Conservation (phyloP, 2,113 vertebrate genomes). For the Sinocyclocheilus rhinocerous region DNA sequence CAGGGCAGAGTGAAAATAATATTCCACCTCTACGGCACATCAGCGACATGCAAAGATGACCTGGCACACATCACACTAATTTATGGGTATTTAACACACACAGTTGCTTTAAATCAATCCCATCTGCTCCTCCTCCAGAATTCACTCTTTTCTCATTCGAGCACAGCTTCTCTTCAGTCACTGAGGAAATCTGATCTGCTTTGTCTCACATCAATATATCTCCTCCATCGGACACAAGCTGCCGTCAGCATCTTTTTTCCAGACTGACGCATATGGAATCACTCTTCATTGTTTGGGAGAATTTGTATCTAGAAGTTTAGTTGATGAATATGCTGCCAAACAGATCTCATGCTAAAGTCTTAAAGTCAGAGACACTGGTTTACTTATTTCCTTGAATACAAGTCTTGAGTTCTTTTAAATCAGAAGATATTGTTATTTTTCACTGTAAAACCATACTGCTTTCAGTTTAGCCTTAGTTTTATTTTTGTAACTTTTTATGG, state of each 20-base stretch:
- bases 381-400: not conserved
- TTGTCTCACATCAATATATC: constrained; percentile 20
- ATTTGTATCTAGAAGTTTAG: not conserved
- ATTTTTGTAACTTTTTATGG: not conserved
- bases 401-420: not conserved
- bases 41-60: not conserved
- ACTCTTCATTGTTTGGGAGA: not conserved
- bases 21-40: not conserved
- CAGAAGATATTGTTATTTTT: not conserved
- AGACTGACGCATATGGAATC: not conserved
- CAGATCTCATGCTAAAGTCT: not conserved
- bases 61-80: not conserved
- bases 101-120: constrained; percentile 6
- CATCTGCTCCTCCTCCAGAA: constrained; percentile 10
- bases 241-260: not conserved
- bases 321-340: not conserved
- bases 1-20: not conserved
- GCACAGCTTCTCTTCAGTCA: not conserved
- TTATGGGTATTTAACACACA: not conserved
- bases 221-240: not conserved
- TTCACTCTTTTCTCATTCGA: not conserved
- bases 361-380: not conserved
- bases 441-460: not conserved
- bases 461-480: too few species aligned
- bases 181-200: constrained; percentile 16